Base-by-base conservation (phyloP, 2,113 vertebrate species). In the Terrapene triunguis region DNA sequence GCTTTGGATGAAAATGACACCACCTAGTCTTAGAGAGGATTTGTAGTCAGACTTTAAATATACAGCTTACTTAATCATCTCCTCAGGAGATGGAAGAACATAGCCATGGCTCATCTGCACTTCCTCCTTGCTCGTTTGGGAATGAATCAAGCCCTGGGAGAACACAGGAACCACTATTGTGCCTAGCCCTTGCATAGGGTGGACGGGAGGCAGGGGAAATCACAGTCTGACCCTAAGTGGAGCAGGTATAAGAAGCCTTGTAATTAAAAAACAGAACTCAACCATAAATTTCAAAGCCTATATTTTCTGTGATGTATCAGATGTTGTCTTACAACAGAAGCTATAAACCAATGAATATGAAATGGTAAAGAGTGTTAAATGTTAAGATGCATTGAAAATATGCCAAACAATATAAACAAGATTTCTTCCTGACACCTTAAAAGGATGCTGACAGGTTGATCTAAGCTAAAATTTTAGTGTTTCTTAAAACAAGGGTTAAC, bases 161-260 rank as follows among this genome's bases (percentile, higher is more conserved):
- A 27, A 21, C 4, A 6, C 0, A 5, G 35, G 4, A 12, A n/a
- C 24, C 29, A 13, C 5, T 48, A 17, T 29, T 59, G 76, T 1
- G 1, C 5, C 57, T 62, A 83, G 17, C 1, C 3, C 4, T 85
- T 25, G 35, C 9, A 42, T 22, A 12, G 10, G 38, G 38, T 24
- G 35, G 69, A 92, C 80, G 55, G 3, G 4, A 32, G 4, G 44
- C 11, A 24, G 25, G 4, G 10, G 0, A 0, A 22, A 47, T 11
- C 69, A 38, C 19, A 78, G 38, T 1, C 51, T 82, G 12, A 17
- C 14, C 9, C 2, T 78, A 42, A 47, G 10, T 78, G 19, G 10
- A 8, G 17, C 0, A 1, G 25, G 3, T 54, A 13, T 32, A 85
- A 65, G 24, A 85, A 87, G 80, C 13, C 3, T 42, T 74, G 38